Evolutionary conservation across 2,888 invertebrate genomes (phyloP), one percentile per base, ranked within the genome.

Genomic region (Xestia c-nigrum): DNA sequence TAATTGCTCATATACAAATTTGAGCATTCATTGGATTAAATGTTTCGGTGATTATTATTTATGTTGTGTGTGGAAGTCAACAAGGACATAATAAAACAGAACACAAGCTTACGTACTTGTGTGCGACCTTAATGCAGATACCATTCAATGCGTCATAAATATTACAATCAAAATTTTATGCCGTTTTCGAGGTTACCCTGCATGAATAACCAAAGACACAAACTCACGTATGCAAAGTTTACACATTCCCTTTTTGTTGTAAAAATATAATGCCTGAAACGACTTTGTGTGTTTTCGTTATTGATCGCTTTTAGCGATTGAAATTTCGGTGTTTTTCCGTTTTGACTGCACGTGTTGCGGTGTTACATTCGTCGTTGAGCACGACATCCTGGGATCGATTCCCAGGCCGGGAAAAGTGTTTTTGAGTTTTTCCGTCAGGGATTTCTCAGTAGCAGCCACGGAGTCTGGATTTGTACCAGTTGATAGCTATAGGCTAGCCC

Each of bases 161-260:
- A 82, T 76, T 43, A 68, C 57, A 78, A 74, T 66, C 50, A 74
- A 81, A 80, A 64, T 43, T 67, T 80, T 74, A 80, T 81, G 57
- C 50, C 47, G 21, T 46, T 55, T 61, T 70, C 69, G 66, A 80
- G 82, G 82, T 81, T 70, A 76, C 59, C 47, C 10, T 78, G 24
- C 38, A 74, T 64, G 47, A 38, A 74, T 70, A 52, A 81, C 21
- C 21, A 69, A 81, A 80, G 61, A n/a, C 63, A 70, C n/a, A 31
- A 1, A 64, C 68, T 7, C 47, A 70, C 64, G 65, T 52, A 74
- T 43, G 47, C 31, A 21, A 40, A 69, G 19, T n/a, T 21, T 31
- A 76, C 59, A 76, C 69, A 74, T 19, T 75, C 9, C 69, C 57
- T 66, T 81, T 70, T 55, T 75, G 47, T 65, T 38, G 9, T 40